Evolutionary conservation across 2,888 invertebrate species (phyloP).

Genomic region (Pasiphila rectangulata): DNA sequence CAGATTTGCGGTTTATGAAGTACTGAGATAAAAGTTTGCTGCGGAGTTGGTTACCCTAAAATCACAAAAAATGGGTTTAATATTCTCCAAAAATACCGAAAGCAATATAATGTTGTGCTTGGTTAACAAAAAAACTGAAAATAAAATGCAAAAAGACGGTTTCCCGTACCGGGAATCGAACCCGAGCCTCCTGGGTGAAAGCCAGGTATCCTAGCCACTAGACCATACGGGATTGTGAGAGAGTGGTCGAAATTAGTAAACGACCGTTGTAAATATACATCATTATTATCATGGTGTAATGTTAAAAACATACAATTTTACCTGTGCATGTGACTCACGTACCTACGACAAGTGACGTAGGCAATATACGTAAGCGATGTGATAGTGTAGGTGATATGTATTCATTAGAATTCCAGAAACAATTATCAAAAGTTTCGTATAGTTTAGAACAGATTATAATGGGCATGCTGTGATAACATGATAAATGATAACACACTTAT

Average conservation of each 20-base stretch:
- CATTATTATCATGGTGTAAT: no score
- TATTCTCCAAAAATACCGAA: not conserved
- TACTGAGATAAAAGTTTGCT: slow-evolving; percentile 73
- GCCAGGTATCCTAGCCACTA: slow-evolving; percentile 87
- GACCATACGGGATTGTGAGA: slow-evolving; percentile 69
- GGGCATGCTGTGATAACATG: no score
- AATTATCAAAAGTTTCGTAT: no score
- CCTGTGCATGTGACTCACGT: no score
- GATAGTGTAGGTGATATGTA: no score
- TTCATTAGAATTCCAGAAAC: no score
- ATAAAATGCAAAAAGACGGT: slow-evolving; percentile 30
- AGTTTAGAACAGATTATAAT: no score
- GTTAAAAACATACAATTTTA: no score
- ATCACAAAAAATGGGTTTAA: not conserved
- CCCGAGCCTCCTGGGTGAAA: slow-evolving; percentile 85
- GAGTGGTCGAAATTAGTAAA: not conserved
- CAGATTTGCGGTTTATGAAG: slow-evolving; percentile 72
- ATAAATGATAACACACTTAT: no score
- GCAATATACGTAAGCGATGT: no score
- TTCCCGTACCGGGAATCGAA: slow-evolving; percentile 77
- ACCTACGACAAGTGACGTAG: no score
- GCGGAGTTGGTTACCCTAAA: slow-evolving; percentile 73
- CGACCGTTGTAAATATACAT: no score
- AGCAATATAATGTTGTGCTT: not conserved
- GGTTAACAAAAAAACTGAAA: not conserved